phyloP scores from a whole-genome alignment of 1,140 invertebrate genomes.

The Drosophila repletoides region DNA sequence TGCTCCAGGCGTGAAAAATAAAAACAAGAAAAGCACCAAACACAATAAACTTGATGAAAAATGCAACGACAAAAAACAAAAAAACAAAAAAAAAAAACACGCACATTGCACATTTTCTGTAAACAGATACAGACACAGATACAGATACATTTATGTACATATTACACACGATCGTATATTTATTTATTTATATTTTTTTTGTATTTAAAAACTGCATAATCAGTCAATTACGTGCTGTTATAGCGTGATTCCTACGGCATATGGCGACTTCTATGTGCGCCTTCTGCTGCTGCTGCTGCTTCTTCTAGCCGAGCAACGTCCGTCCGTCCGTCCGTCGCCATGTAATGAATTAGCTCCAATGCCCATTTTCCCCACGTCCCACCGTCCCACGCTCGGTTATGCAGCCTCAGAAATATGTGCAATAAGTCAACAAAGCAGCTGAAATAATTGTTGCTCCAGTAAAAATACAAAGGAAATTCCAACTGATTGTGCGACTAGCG shows the following conservation, averaged over 20 bases:
- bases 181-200: neutral
- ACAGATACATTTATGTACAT: constrained; percentile 6
- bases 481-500: neutral
- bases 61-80: constrained; percentile 24
- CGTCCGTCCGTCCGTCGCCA: too few relatives aligned
- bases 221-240: constrained; percentile 37
- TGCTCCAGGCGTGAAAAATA: constrained; percentile 29
- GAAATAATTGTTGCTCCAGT: constrained; percentile 7
- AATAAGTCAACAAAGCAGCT: constrained; percentile 11
- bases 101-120: constrained; percentile 44
- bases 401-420: constrained; percentile 3
- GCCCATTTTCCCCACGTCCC: neutral
- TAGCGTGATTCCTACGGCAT: constrained; percentile 18
- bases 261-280: neutral
- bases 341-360: constrained; percentile 9
- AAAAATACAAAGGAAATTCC: neutral
- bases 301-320: too few relatives aligned
- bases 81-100: constrained; percentile 27
- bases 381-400: neutral
- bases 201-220: constrained; percentile 41
- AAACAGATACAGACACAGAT: constrained; percentile 32
- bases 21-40: constrained; percentile 44
- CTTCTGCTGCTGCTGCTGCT: neutral
- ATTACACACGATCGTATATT: neutral
- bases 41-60: constrained; percentile 56